Evolutionary conservation across 2,113 vertebrate species (phyloP).

Genomic region (Elanus axillaris): DNA sequence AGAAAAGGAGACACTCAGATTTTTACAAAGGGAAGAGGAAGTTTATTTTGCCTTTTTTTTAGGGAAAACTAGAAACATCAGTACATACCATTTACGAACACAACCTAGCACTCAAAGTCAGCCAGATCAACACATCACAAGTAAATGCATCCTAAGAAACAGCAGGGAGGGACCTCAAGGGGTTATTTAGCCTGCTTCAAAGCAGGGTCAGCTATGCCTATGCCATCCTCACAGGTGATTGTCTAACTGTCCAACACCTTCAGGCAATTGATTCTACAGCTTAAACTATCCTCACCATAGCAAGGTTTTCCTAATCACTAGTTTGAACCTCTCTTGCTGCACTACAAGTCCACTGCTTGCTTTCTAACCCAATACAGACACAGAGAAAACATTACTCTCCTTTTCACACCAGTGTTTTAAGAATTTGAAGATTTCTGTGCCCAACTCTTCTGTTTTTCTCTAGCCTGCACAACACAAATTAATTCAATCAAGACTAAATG

Average conservation of each 20-base stretch:
- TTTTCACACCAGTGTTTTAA: background rate
- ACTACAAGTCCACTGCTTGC: background rate
- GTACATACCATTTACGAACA: background rate
- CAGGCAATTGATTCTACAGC: background rate
- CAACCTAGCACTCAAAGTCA: background rate
- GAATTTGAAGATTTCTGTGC: background rate
- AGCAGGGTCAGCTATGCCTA: background rate
- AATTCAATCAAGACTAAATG: background rate
- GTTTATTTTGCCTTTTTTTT: background rate
- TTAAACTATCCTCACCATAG: background rate
- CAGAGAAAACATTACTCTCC: background rate
- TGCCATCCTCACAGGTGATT: background rate
- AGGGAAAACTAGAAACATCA: background rate
- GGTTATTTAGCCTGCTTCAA: background rate
- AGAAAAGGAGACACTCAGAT: background rate
- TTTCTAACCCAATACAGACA: background rate
- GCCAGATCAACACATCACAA: background rate
- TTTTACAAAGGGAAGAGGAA: background rate
- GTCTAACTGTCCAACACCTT: background rate
- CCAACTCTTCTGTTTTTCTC: background rate
- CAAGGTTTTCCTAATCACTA: background rate
- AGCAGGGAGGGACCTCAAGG: background rate
- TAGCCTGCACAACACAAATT: background rate
- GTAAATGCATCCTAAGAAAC: background rate
- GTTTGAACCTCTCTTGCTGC: background rate